phyloP scores from a whole-genome alignment of 2,113 vertebrate species.

The Accipiter virgatus region DNA sequence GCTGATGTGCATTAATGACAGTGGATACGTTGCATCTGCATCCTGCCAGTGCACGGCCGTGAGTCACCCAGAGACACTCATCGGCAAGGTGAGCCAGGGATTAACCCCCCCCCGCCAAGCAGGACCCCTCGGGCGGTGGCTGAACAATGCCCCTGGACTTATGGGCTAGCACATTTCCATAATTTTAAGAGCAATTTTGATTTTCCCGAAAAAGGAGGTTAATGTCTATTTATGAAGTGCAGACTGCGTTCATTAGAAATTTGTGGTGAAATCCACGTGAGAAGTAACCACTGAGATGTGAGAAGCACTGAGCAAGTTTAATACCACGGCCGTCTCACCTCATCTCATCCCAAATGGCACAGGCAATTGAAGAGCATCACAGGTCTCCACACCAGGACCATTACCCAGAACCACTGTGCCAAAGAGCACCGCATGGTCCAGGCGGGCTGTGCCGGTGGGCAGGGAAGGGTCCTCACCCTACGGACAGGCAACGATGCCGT shows the following conservation, averaged over 20 bases:
- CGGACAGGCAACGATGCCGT: fast-evolving
- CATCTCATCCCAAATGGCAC: not conserved
- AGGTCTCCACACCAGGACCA: not conserved
- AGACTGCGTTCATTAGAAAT: not conserved
- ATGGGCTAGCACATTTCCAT: fast-evolving
- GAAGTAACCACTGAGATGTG: not conserved
- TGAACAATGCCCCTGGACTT: not conserved
- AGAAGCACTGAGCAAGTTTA: not conserved
- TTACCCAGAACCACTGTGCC: fast-evolving
- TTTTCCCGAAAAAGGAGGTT: not conserved
- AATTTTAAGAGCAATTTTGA: not conserved
- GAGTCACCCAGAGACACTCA: not conserved
- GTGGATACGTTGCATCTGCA: fast-evolving
- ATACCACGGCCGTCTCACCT: not conserved
- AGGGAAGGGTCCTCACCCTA: not conserved
- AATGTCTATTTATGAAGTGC: not conserved
- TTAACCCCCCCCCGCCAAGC: not conserved
- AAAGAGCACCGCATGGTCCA: fast-evolving
- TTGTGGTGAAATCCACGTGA: not conserved
- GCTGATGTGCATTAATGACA: fast-evolving
- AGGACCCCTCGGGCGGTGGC: not conserved
- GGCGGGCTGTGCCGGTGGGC: not conserved
- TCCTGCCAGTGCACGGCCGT: fast-evolving
- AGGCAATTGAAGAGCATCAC: not conserved
- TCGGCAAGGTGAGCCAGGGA: not conserved